Percentiles rank a stretch among this genome's conserved stretches.
These are phyloP conservation scores for Pionites leucogaster DNA, from an alignment of 2,113 vertebrate species.

Conservation along the genomic window DNA sequence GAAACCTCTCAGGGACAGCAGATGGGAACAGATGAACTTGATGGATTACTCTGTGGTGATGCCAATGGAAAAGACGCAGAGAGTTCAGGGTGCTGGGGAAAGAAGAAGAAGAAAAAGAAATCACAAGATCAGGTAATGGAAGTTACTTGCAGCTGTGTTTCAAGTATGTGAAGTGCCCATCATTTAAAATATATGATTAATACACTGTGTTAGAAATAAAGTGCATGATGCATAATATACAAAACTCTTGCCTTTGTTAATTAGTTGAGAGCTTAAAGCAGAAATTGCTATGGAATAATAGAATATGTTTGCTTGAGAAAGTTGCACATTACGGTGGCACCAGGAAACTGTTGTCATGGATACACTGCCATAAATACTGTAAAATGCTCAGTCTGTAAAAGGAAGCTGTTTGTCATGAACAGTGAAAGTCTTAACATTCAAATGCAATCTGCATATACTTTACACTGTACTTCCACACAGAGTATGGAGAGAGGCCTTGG, in stretches of 20 bases:
- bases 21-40: constrained; percentile 95
- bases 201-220: not conserved
- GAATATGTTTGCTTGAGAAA: not conserved
- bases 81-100: constrained; percentile 98
- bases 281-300: not conserved
- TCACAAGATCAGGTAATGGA: constrained; percentile 92
- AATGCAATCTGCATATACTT: not conserved
- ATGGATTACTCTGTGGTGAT: constrained; percentile 93
- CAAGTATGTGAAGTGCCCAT: not conserved
- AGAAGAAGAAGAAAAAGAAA: constrained; percentile 99
- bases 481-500: not conserved
- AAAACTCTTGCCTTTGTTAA: not conserved
- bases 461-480: not conserved
- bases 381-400: not conserved
- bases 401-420: not conserved
- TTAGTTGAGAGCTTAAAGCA: not conserved
- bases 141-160: not conserved
- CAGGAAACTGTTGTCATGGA: not conserved
- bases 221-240: not conserved
- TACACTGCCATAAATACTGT: not conserved
- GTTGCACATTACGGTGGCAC: not conserved
- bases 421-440: not conserved
- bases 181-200: not conserved
- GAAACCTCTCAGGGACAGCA: constrained; percentile 99
- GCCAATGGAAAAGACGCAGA: constrained; percentile 90